Base-by-base conservation (phyloP, 2,797 vertebrate species). In the Brachymystax lenok region DNA sequence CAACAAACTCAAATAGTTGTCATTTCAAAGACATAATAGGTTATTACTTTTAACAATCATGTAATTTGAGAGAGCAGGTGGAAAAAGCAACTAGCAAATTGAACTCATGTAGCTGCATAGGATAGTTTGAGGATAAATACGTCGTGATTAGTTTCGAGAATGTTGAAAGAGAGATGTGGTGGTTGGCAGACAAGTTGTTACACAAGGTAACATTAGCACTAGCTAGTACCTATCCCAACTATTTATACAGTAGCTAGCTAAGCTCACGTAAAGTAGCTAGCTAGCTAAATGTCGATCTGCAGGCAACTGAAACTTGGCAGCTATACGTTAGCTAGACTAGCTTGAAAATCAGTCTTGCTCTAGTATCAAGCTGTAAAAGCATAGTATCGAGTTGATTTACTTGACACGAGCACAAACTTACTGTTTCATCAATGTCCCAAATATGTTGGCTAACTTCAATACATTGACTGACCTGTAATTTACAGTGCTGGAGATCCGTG, bases 391-490 rank as follows among this genome's bases (percentile, higher is more conserved):
- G n/a, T 4, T 64, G 5, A 24, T 24, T 24, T 21, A 64, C 30
- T 17, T 21, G 14, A 40, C 30, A 69, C 14, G 30, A 69, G 3
- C 33, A 10, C 33, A 40, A 2, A 30, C 28, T 35, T 69, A 24
- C 33, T n/a, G 3, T 46, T 72, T 56, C 71, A 4, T 19, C 52
- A 33, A 33, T 16, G 13, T 33, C 64, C 6, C 64, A 33, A 67
- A 67, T 6, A 33, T 28, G 27, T 66, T 66, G 10, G 16, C n/a
- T 1, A n/a, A 0, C 1, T 0, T 24, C 64, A 3, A 59, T 5
- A 70, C 1, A 8, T 21, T 24, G 0, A 19, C 52, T 83, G 83
- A 91, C 86, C 86, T 79, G 79, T 50, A 35, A 5, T 77, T 28
- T 3, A 2, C 16, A 17, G 12, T 12, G 68, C 24, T 33, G 71